Conservation (phyloP, 2,888 invertebrate species). For the Chironomus tentans region DNA sequence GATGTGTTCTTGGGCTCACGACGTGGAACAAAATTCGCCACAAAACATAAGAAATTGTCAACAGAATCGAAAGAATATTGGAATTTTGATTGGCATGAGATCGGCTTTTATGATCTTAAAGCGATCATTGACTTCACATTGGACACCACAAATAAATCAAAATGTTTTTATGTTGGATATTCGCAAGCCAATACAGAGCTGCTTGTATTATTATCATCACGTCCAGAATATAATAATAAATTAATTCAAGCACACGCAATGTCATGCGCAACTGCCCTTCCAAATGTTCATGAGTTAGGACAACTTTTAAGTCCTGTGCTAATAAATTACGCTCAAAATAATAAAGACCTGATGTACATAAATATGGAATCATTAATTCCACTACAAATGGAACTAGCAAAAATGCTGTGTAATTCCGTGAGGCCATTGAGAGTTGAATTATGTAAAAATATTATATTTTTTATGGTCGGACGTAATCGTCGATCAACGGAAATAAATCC, state of each 20-base stretch:
- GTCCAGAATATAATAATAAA: constrained; percentile 4
- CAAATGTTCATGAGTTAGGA: not conserved
- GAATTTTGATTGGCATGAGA: constrained; percentile 10
- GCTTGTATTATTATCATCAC: not conserved
- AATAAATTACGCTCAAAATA: not conserved
- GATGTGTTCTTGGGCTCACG: constrained; percentile 1
- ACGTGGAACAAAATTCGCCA: constrained; percentile 1
- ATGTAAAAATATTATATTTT: not conserved
- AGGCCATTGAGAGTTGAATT: not conserved
- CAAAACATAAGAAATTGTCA: not conserved
- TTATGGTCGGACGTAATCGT: not conserved
- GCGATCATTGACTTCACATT: constrained; percentile 2
- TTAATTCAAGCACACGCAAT: constrained; percentile 1
- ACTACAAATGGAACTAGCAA: not conserved
- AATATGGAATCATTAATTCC: not conserved
- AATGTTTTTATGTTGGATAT: not conserved
- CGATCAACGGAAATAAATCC: not conserved
- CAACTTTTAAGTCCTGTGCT: not conserved
- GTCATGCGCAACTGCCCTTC: not conserved
- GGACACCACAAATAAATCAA: not conserved
- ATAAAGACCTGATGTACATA: not conserved
- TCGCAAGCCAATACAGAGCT: not conserved
- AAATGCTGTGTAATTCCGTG: not conserved
- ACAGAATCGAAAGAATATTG: not conserved
- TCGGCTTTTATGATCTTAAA: constrained; percentile 3